Conservation (phyloP, 2,113 vertebrate genomes). For the Elgaria multicarinata region DNA sequence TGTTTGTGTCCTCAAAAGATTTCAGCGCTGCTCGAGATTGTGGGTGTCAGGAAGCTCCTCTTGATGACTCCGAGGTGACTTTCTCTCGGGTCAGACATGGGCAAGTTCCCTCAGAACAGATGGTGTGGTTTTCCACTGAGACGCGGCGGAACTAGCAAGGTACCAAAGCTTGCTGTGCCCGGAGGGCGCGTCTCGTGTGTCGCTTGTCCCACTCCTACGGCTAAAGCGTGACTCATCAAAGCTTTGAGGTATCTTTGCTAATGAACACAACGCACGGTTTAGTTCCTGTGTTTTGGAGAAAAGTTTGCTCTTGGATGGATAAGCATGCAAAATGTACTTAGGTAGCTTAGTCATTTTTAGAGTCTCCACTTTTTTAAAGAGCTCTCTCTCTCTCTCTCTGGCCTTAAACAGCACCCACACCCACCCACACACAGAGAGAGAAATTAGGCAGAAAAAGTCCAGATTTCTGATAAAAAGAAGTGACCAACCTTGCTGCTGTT, state of each 20-base stretch:
- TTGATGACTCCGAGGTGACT: background rate
- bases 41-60: background rate
- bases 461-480: background rate
- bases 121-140: background rate
- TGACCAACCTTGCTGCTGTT: background rate
- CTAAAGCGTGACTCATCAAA: background rate
- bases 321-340: no score
- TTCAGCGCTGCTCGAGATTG: rapidly evolving
- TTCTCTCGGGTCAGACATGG: background rate
- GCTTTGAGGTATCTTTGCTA: background rate
- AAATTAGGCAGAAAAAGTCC: background rate
- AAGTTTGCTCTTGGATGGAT: background rate
- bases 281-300: background rate
- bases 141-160: no score
- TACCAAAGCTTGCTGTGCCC: no score
- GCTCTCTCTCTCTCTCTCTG: rapidly evolving
- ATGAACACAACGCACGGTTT: no score
- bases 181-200: background rate
- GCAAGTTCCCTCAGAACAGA: background rate
- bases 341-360: background rate
- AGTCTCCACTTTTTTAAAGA: no score
- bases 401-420: rapidly evolving
- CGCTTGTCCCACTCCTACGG: background rate
- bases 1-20: background rate
- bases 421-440: no score